Conservation (phyloP, 2,888 invertebrate genomes). For the Mechanitis messenoides region DNA sequence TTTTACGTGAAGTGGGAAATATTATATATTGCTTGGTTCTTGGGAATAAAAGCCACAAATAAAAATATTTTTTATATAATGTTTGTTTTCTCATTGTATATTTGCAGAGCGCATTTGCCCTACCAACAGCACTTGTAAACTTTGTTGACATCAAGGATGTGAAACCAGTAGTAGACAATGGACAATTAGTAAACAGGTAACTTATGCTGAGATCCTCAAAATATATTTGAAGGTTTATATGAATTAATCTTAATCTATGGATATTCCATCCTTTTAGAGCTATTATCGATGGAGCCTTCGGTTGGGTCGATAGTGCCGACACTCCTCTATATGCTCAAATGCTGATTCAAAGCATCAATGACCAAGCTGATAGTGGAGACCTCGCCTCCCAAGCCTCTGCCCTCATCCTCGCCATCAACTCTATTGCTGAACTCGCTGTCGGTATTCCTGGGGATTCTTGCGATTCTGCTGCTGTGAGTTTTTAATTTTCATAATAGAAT, state of each 20-base stretch:
- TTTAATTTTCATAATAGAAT: background rate
- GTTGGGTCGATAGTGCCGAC: conserved; percentile 44
- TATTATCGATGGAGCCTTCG: conserved; percentile 36
- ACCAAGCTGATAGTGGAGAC: conserved; percentile 38
- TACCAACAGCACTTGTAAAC: conserved; percentile 39
- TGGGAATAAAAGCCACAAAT: too few relatives aligned
- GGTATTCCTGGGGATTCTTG: conserved; percentile 57
- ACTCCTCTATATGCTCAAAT: conserved; percentile 38
- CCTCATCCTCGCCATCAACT: conserved; percentile 38
- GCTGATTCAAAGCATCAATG: conserved; percentile 34
- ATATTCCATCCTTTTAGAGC: conserved; percentile 20
- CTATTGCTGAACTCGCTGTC: conserved; percentile 39
- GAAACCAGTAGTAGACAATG: conserved; percentile 36
- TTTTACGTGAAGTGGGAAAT: too few relatives aligned
- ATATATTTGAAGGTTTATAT: too few relatives aligned
- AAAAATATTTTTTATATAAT: background rate
- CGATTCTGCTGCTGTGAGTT: conserved; percentile 49
- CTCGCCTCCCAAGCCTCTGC: conserved; percentile 39
- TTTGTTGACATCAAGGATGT: conserved; percentile 37
- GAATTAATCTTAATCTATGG: too few relatives aligned
- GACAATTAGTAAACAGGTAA: conserved; percentile 34
- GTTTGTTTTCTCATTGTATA: background rate
- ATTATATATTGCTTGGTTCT: too few relatives aligned
- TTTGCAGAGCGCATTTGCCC: conserved; percentile 47
- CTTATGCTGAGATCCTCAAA: background rate